Base-by-base conservation (phyloP, 1,140 invertebrate species). In the Branchinecta lynchi region DNA sequence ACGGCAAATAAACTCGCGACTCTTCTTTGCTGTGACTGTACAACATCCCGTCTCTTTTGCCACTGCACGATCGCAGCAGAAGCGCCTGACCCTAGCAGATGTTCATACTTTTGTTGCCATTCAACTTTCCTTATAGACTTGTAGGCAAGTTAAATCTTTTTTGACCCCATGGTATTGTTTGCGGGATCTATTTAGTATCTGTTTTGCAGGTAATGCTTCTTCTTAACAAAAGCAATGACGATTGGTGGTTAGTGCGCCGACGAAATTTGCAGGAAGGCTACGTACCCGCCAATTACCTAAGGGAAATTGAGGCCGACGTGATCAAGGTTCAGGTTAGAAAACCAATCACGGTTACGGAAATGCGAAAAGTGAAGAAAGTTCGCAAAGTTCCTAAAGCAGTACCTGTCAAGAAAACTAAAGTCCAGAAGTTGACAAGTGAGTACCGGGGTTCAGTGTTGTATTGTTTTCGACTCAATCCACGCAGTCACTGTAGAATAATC, bases 201-300 rank as follows among this genome's bases (percentile, higher is more conserved):
- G 10, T 15, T 46, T n/a, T 70, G 9, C 78, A 88, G 81, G 78
- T 86, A 5, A 92, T 98, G 89, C 88, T 95, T 74, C 80, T 99
- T 3, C 81, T 98, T 66, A 92, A 89, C 75, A 95, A 96, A 80
- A 96, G 92, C 0, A 98, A 98, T 78, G 84, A 87, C 0, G 96
- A 99, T 78, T 99, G 96, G 96, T 99, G 96, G 96, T 92, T 90
- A 74, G 90, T 98, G 7, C 82, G 93, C 12, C 96, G 95, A 80
- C 84, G 85, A 0, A 92, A 93, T 76, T 89, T 93, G 0, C 84
- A 86, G 0, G 94, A 98, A 76, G 96, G 96, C 10, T 99, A 97
- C 80, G 94, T 97, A 3, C 96, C 96, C 0, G 93, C 94, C 0
- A 98, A 97, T 79, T 98, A 98, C 79, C 92, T 98, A 0, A 85